Base-by-base conservation (phyloP, 1,140 invertebrate genomes). In the Anastrepha obliqua region DNA sequence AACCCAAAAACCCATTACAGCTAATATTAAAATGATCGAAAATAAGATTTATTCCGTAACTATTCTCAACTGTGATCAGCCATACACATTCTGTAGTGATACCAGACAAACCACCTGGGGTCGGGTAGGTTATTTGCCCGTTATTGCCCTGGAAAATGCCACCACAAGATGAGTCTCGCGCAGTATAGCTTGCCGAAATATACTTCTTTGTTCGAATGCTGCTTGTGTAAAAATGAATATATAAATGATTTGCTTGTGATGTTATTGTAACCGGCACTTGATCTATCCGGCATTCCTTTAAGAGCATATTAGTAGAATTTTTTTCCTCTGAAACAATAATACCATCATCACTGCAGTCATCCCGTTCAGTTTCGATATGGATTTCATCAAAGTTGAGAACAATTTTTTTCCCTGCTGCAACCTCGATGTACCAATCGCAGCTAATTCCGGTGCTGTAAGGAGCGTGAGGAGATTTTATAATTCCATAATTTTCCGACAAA, bases 111-210 rank as follows among this genome's bases (percentile, higher is more conserved):
- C 96, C 93, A 20, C 97, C 97, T 93, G 97, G 98, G 90, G 97
- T 96, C 13, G 98, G 97, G 5, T 97, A 97, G 42, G 95, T 94
- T 89, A 98, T 96, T 0, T 95, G 94, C 0, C 97, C 97, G n/a
- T 89, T 91, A 13, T 92, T 93, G 9, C 94, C 93, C 4, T 13
- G 95, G 55, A 98, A 89, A 58, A 89, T 94, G 11, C 97, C 97
- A 29, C 97, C 97, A 94, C 97, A 98, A 92, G 95, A 86, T 7
- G 90, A 89, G 2, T 87, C 86, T 17, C 88, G 58, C 11, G 88
- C 70, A 13, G n/a, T 81, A 59, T 90, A 93, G n/a, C 29, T 85
- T 64, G 89, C 90, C 95, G 94, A 95, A 95, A 97, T 67, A 90
- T 90, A 81, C 96, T 94, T 89, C 92, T 91, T 92, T 96, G 97